Evolutionary conservation across 2,888 invertebrate species (phyloP), one percentile per base, ranked within the genome.

Genomic region (Ochropacha duplaris): DNA sequence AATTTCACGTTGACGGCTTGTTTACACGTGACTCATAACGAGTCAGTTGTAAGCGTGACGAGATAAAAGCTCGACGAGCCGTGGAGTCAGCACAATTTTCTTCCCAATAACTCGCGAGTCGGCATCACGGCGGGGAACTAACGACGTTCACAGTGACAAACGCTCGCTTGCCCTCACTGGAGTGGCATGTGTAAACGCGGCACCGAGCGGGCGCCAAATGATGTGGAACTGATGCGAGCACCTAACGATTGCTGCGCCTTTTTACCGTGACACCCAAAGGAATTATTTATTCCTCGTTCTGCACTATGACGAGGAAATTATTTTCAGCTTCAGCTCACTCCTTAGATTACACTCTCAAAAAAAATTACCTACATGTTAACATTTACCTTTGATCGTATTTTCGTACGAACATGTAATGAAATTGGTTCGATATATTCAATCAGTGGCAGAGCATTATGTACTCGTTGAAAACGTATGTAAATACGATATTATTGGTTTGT

Each of bases 181-280:
- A 83, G 79, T 78, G 81, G 82, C 81, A 74, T 78, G 84, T 84
- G 84, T 81, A 76, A 81, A 81, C 83, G 81, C 68, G 73, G 60
- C 70, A 61, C 67, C 62, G 63, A 65, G 61, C 62, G 68, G 61
- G 66, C 65, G 76, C 64, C 79, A 81, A 87, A 87, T 87, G 87
- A 87, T 65, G 83, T 72, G 83, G 83, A 83, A 86, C 83, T 82
- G 79, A 85, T 81, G 84, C 72, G 79, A 78, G 71, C 78, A 81
- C 78, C 81, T 86, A 84, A 84, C 85, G 86, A 86, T 86, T 83
- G 77, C 81, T 76, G 74, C 75, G 76, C 76, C 76, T 81, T 80
- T 79, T 83, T 76, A 77, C 78, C 72, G 74, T 69, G 66, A 74
- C 65, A 52, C 69, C 69, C 65, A 68, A 71, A 71, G 66, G 72